phyloP scores from a whole-genome alignment of 2,113 vertebrate species.

The Pollachius pollachius region DNA sequence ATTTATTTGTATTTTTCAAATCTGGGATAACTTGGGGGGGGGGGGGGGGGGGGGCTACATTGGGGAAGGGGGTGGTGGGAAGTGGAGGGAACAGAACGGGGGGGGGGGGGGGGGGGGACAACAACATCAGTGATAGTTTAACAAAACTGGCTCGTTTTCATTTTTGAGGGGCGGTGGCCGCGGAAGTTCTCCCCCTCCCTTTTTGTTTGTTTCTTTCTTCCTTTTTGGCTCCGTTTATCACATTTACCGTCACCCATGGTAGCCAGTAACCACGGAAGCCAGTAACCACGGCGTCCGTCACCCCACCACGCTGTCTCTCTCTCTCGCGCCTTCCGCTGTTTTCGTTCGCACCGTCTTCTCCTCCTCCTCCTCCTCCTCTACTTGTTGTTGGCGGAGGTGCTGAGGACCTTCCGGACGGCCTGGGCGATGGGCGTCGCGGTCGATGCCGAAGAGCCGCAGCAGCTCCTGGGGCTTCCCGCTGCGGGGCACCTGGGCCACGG shows the following conservation, averaged over 20 bases:
- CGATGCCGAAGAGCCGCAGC: slow-evolving; percentile 80
- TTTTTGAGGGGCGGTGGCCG: neutral
- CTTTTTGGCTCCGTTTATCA: too few relatives aligned
- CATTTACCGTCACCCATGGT: slow-evolving; percentile 16
- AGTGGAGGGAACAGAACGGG: too few relatives aligned
- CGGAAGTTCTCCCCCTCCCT: slow-evolving; percentile 34
- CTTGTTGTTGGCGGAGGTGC: slow-evolving; percentile 63
- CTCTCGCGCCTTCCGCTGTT: too few relatives aligned
- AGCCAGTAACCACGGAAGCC: slow-evolving; percentile 11
- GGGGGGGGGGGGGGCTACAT: slow-evolving; percentile 6
- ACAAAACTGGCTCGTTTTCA: slow-evolving; percentile 22
- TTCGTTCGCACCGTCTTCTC: neutral
- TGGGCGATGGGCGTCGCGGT: slow-evolving; percentile 64
- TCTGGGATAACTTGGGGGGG: slow-evolving; percentile 8
- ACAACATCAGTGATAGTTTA: slow-evolving; percentile 48
- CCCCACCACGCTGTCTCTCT: too few relatives aligned
- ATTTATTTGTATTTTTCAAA: slow-evolving; percentile 43
- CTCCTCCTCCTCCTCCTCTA: slow-evolving; percentile 22
- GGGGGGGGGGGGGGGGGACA: neutral
- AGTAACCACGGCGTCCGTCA: too few relatives aligned
- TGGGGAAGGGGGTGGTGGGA: too few relatives aligned
- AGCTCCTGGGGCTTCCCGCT: slow-evolving; percentile 81
- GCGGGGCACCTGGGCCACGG: slow-evolving; percentile 75
- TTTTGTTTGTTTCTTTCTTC: slow-evolving; percentile 25
- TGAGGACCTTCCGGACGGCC: slow-evolving; percentile 57